Evolutionary conservation across 92 coral and sea anemone genomes (phyloP).

Genomic region (Epizoanthus fatuus): DNA sequence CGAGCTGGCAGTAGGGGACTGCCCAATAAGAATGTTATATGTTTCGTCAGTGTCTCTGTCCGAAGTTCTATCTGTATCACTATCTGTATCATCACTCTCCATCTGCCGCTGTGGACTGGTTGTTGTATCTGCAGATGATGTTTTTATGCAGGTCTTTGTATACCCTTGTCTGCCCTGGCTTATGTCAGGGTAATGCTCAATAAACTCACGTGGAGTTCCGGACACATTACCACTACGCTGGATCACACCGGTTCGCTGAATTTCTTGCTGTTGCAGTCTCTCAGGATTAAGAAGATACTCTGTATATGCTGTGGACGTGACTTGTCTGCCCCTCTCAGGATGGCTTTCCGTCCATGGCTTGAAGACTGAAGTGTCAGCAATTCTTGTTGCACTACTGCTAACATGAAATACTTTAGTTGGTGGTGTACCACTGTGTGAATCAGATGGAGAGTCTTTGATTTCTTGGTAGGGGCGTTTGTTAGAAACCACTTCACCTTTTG

Average conservation of each 20-base stretch:
- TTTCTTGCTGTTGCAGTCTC: neutral
- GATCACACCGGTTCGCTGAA: neutral
- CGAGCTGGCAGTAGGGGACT: neutral
- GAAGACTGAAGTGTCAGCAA: neutral
- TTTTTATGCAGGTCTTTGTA: neutral
- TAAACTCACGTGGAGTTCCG: neutral
- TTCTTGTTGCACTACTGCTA: neutral
- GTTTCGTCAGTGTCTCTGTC: neutral
- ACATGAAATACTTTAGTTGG: neutral
- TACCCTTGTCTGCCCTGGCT: neutral
- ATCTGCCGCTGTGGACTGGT: neutral
- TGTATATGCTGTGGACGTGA: neutral
- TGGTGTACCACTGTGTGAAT: neutral
- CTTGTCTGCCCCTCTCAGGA: neutral
- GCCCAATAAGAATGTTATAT: neutral
- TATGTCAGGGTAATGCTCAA: slow-evolving; percentile 1
- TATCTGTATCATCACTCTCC: slow-evolving; percentile 1
- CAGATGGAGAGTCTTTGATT: neutral
- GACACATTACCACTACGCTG: slow-evolving; percentile 12
- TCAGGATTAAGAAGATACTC: neutral
- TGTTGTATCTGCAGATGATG: neutral
- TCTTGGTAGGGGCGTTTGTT: neutral
- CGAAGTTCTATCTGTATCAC: neutral
- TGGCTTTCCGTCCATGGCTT: neutral
- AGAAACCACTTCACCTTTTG: neutral